Evolutionary conservation across 1,140 invertebrate genomes (phyloP), one percentile per base, ranked within the genome.

Genomic region (Antheraea mylitta): DNA sequence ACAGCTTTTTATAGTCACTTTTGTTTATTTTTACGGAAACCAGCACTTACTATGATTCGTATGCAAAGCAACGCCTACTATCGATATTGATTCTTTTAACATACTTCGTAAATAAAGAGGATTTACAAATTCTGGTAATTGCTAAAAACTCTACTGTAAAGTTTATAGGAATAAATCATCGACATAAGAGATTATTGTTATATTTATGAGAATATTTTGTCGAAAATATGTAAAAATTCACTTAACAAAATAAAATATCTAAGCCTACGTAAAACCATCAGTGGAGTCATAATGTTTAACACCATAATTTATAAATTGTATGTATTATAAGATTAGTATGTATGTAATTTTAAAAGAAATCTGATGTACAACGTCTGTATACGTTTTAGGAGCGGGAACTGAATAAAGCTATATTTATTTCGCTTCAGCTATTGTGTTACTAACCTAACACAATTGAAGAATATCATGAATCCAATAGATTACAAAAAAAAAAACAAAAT

Each of bases 301-400:
- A 53, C 22, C 60, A 48, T 65, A 18, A 48, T 53, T 65, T 65
- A 65, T 38, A 64, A 45, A 48, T 22, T 65, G 86, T 91, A 89
- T 82, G 89, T 89, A 87, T 81, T n/a, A 66, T 85, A 81, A 79
- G 72, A 67, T 70, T 83, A 86, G 74, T 80, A 74, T 65, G 60
- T 73, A 76, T 71, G 74, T 80, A 81, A 77, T 58, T 79, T 79
- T 80, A 80, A 79, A 72, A 66, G 78, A 86, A 89, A 90, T 83
- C 89, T 87, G 85, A 91, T 91, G 89, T 91, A 91, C 89, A 91
- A 91, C 81, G 83, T 86, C 83, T 83, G 89, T 91, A 91, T 91
- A 91, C 87, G 89, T 84, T 58, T 83, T 80, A 82, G 80, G 81
- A 66, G 69, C 74, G 45, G 16, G 16, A 16, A 53, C 16, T 53